A percentile compares a stretch with the other conserved stretches of the same genome.
Conservation (phyloP, 2,797 vertebrate species). For the Pseudopleuronectes americanus region DNA sequence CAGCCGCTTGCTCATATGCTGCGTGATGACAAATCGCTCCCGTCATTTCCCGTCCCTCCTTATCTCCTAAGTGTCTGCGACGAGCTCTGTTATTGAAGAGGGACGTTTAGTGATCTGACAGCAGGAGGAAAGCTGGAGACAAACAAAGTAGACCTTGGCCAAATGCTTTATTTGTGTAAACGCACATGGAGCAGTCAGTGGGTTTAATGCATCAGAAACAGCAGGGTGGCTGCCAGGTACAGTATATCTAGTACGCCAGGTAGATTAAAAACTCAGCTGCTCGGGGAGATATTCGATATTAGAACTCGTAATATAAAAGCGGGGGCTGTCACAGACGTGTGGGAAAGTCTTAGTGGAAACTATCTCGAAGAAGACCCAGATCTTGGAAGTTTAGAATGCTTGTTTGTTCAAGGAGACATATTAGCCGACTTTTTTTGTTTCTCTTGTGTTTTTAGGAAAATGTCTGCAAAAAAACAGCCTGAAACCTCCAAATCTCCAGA, state of each 20-base stretch:
- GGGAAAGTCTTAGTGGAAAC: neutral
- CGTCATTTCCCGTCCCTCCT: conserved; percentile 32
- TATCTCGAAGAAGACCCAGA: too few species aligned
- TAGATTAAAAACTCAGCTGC: conserved; percentile 28
- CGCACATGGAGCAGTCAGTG: conserved; percentile 12
- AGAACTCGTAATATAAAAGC: neutral
- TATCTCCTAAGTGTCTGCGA: conserved; percentile 47
- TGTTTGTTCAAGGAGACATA: too few species aligned
- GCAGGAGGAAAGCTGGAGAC: neutral
- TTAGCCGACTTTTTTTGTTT: too few species aligned
- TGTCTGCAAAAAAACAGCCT: too few species aligned
- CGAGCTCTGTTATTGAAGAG: conserved; percentile 48
- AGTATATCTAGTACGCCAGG: conserved; percentile 12
- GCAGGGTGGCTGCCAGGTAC: conserved; percentile 25
- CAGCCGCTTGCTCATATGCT: conserved; percentile 11
- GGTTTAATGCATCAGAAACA: conserved; percentile 19
- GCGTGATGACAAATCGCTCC: conserved; percentile 49
- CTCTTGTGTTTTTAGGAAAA: too few species aligned
- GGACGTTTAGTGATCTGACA: conserved; percentile 49
- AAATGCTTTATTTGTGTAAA: conserved; percentile 49
- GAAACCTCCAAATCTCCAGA: too few species aligned
- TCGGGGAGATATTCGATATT: conserved; percentile 7
- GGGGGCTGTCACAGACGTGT: neutral
- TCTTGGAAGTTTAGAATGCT: neutral
- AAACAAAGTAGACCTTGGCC: conserved; percentile 8